Conservation (phyloP, 2,888 invertebrate species). For the Unio pictorum region DNA sequence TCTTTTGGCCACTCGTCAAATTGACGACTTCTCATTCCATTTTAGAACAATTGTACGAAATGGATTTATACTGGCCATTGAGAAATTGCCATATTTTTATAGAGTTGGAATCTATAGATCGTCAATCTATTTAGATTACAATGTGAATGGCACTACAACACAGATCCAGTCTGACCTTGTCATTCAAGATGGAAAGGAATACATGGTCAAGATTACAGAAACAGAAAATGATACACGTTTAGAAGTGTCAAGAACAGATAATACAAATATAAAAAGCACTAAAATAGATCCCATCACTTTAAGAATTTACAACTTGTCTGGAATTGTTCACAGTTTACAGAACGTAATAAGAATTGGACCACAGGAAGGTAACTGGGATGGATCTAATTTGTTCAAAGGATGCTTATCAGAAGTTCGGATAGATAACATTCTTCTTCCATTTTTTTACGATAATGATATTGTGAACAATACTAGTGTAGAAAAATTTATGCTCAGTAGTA, state of each 20-base stretch:
- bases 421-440: constrained; percentile 87
- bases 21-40: constrained; percentile 68
- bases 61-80: constrained; percentile 83
- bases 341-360: constrained; percentile 14
- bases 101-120: constrained; percentile 44
- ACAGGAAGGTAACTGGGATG: not conserved
- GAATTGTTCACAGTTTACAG: constrained; percentile 8
- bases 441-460: constrained; percentile 78
- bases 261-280: constrained; percentile 9
- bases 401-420: constrained; percentile 91
- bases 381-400: constrained; percentile 77
- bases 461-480: constrained; percentile 45
- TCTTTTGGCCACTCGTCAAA: constrained; percentile 76
- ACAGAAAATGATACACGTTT: not conserved
- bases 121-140: constrained; percentile 39
- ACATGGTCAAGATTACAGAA: constrained; percentile 30
- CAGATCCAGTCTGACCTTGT: constrained; percentile 13
- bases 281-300: constrained; percentile 1
- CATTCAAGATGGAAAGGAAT: constrained; percentile 49
- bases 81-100: constrained; percentile 33
- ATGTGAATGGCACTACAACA: constrained; percentile 23
- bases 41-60: constrained; percentile 74
- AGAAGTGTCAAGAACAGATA: constrained; percentile 25
- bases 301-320: constrained; percentile 8
- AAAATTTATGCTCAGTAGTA: constrained; percentile 31